Evolutionary conservation across 2,113 vertebrate genomes (phyloP).

Genomic region (Planiliza haematocheilus): DNA sequence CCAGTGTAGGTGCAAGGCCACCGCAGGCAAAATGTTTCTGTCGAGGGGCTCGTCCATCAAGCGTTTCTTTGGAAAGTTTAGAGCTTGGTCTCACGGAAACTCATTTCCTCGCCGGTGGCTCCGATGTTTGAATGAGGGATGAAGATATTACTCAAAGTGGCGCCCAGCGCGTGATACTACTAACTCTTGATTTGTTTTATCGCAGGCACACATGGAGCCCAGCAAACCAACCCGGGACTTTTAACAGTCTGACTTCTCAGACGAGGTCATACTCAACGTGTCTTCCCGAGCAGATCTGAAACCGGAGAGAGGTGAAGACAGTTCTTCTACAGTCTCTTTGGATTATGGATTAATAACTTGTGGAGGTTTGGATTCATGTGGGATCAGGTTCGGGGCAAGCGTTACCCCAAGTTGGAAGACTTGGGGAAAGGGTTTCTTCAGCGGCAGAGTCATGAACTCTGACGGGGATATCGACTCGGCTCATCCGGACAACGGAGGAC

Average conservation of each 20-base stretch:
- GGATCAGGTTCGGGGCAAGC: constrained; percentile 43
- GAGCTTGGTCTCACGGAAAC: not conserved
- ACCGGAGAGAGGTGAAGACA: not conserved
- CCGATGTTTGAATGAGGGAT: too few species aligned
- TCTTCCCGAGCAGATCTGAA: constrained; percentile 35
- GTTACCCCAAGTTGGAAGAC: constrained; percentile 33
- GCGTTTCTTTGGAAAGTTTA: not conserved
- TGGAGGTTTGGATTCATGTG: constrained; percentile 35
- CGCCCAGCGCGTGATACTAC: not conserved
- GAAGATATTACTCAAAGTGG: too few species aligned
- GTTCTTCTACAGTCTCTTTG: not conserved
- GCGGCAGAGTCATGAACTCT: constrained; percentile 50
- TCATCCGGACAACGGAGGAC: constrained; percentile 44
- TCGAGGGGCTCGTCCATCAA: too few species aligned
- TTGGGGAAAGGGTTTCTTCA: constrained; percentile 28
- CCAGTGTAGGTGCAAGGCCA: constrained; percentile 38
- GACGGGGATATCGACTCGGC: constrained; percentile 36
- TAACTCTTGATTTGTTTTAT: constrained; percentile 41
- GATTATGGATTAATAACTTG: constrained; percentile 26
- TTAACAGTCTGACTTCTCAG: constrained; percentile 15
- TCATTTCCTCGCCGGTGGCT: too few species aligned
- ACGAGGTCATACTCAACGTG: constrained; percentile 7
- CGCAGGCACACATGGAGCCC: constrained; percentile 29
- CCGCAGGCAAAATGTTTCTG: constrained; percentile 9
- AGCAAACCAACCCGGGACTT: constrained; percentile 21